Percentiles rank a stretch among this genome's conserved stretches.
phyloP scores from a whole-genome alignment of 2,888 invertebrate species.

The Amorpha juglandis region DNA sequence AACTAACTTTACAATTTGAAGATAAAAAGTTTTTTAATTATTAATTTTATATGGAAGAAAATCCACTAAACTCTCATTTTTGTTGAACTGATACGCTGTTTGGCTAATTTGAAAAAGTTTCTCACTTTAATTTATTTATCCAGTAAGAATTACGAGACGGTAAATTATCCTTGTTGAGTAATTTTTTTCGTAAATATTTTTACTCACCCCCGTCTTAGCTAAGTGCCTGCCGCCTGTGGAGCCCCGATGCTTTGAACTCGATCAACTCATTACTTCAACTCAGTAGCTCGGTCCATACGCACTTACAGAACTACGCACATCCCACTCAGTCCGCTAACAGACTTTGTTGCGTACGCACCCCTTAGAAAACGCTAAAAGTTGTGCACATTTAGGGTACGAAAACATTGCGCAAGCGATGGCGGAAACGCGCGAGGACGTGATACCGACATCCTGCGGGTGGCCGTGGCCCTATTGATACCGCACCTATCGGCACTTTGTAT shows the following conservation, averaged over 20 bases:
- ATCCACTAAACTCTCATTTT: background rate
- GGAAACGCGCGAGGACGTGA: conserved; percentile 74
- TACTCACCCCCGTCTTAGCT: conserved; percentile 42
- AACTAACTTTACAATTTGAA: background rate
- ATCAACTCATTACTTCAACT: conserved; percentile 79
- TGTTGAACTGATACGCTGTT: conserved; percentile 2
- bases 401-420: conserved; percentile 70
- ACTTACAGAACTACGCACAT: conserved; percentile 63
- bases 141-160: conserved; percentile 5
- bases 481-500: conserved; percentile 73
- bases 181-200: conserved; percentile 20
- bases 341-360: conserved; percentile 72
- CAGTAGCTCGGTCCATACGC: conserved; percentile 68
- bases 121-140: conserved; percentile 18
- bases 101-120: conserved; percentile 17
- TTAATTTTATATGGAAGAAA: conserved; percentile 1
- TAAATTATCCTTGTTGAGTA: background rate
- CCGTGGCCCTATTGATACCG: conserved; percentile 80
- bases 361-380: conserved; percentile 53
- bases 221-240: conserved; percentile 69
- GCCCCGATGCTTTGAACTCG: conserved; percentile 76
- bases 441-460: conserved; percentile 79
- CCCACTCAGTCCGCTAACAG: conserved; percentile 71
- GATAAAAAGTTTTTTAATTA: background rate
- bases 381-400: conserved; percentile 48